Percentiles rank a stretch among this genome's conserved stretches.
These are phyloP conservation scores for Aplocera efformata DNA, from an alignment of 2,888 invertebrate genomes.

Conservation along the genomic window DNA sequence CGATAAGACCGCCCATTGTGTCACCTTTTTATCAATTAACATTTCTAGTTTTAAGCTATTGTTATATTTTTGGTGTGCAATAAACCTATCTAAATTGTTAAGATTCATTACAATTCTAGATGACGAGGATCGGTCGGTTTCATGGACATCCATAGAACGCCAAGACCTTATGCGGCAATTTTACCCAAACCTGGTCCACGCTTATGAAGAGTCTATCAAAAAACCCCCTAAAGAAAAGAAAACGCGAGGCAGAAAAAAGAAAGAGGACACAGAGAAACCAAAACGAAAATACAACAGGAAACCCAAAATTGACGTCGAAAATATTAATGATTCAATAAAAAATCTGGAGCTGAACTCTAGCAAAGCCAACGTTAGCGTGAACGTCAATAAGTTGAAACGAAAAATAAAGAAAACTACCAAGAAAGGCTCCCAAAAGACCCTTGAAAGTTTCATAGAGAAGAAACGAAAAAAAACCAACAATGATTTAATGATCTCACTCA, in stretches of 20 bases:
- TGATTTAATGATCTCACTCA: slow-evolving; percentile 37
- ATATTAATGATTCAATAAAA: slow-evolving; percentile 47
- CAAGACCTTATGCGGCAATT: slow-evolving; percentile 81
- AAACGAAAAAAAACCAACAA: slow-evolving; percentile 51
- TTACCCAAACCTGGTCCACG: slow-evolving; percentile 82
- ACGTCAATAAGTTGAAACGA: slow-evolving; percentile 62
- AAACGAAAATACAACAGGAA: slow-evolving; percentile 65
- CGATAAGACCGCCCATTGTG: too few relatives aligned
- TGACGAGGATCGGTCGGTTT: slow-evolving; percentile 67
- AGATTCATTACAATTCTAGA: slow-evolving; percentile 37
- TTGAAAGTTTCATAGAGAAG: slow-evolving; percentile 60
- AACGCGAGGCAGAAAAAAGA: slow-evolving; percentile 32
- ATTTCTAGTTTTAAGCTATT: too few relatives aligned
- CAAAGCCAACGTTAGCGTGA: slow-evolving; percentile 57
- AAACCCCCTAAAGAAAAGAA: slow-evolving; percentile 74
- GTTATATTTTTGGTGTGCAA: too few relatives aligned
- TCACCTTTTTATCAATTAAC: too few relatives aligned
- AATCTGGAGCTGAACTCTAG: slow-evolving; percentile 45
- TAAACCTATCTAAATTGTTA: too few relatives aligned
- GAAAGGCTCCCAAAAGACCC: slow-evolving; percentile 55
- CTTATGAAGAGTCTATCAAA: slow-evolving; percentile 78
- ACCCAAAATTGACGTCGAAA: slow-evolving; percentile 41
- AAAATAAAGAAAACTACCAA: slow-evolving; percentile 50
- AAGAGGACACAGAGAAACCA: slow-evolving; percentile 45
- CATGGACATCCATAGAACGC: slow-evolving; percentile 86